Evolutionary conservation across 2,888 invertebrate genomes (phyloP), one percentile per base, ranked within the genome.

Genomic region (Plusia festucae): DNA sequence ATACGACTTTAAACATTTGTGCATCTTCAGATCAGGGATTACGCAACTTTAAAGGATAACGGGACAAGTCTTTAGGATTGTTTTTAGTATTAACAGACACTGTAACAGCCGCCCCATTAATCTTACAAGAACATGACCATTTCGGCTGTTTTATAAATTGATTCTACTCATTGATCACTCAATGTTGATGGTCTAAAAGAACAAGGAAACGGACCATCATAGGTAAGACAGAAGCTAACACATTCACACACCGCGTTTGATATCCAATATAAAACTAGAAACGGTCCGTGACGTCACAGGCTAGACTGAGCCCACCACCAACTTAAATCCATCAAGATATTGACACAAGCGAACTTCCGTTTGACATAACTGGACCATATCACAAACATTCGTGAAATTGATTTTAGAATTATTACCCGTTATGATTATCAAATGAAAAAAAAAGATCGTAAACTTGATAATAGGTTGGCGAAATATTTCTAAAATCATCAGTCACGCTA

Each of bases 221-320:
- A 58, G 60, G 57, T 76, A 77, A 60, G 73, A 60, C 66, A 67
- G 62, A 76, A 71, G 71, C 81, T 68, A 79, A 61, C 72, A 76
- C 78, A 73, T 72, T 73, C 74, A 76, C 76, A 73, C 82, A 78
- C 73, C 74, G 70, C 78, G 55, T 79, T 76, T 70, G 66, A 76
- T 67, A 64, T 77, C 73, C 64, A 75, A 71, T 80, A 79, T 70
- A 82, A 76, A 79, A 79, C 66, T 76, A 79, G 68, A 79, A 73
- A 81, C 55, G 67, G 61, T 58, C 61, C 51, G 46, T 46, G 79
- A 65, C 61, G 65, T 63, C 68, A 65, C 64, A 49, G 54, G 54
- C 22, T 68, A 7, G 65, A 55, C 52, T 61, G 77, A 54, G 46
- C 59, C 64, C 52, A 65, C 77, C 73, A 73, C 73, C 61, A 72